Evolutionary conservation across 2,113 vertebrate species (phyloP).

Genomic region (Boleophthalmus pectinirostris): DNA sequence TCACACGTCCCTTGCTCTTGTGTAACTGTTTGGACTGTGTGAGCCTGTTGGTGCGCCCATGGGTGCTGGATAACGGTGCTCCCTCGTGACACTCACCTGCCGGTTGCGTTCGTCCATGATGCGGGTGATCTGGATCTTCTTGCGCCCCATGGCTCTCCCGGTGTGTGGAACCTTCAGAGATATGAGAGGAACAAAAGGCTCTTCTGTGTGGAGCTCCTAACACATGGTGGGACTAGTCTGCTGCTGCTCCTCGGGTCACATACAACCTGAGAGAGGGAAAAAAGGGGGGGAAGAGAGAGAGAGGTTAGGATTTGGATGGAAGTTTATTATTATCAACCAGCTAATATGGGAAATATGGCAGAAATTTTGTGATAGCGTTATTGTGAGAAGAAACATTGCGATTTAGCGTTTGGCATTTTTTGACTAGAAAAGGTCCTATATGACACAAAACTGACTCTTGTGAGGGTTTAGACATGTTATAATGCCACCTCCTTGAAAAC

Average conservation of each 20-base stretch:
- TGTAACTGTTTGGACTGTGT: background rate
- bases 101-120: conserved; percentile 99
- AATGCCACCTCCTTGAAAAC: no score
- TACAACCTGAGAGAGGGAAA: background rate
- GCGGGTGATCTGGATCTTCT: conserved; percentile 99
- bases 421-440: no score
- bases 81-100: conserved; percentile 82
- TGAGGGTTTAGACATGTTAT: no score
- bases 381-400: no score
- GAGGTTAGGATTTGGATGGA: background rate
- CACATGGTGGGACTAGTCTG: conserved; percentile 79
- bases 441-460: no score
- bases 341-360: no score
- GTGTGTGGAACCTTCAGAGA: conserved; percentile 82
- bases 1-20: background rate
- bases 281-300: no score
- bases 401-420: no score
- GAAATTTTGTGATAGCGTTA: no score
- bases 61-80: background rate
- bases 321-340: no score
- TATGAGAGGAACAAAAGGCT: conserved; percentile 81
- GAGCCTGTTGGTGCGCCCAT: background rate
- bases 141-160: conserved; percentile 91
- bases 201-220: conserved; percentile 83
- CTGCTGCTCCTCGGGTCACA: background rate